Conservation (phyloP, 1,140 invertebrate genomes). For the Monochamus saltuarius region DNA sequence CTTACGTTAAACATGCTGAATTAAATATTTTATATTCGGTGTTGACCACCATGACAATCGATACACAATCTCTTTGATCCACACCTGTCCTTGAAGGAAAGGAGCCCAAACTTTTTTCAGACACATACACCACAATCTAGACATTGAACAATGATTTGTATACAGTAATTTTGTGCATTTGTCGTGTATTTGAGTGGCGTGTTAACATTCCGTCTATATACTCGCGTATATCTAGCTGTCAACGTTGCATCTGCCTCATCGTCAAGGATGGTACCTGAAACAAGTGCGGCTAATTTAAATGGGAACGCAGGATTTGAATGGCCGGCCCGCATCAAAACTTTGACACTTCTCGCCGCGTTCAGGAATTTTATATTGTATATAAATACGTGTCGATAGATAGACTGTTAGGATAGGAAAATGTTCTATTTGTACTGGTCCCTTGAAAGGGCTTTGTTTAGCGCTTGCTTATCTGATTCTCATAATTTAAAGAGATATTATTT, state of each 20-base stretch:
- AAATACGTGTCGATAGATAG: not conserved
- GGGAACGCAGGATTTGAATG: constrained; percentile 24
- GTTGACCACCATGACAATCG: not conserved
- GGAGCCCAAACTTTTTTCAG: constrained; percentile 2
- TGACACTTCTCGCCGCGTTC: constrained; percentile 18
- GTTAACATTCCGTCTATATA: not conserved
- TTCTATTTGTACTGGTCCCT: too few species aligned
- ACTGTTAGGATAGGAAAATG: not conserved
- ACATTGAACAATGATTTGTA: constrained; percentile 20
- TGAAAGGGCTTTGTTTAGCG: too few species aligned
- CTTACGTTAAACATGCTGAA: not conserved
- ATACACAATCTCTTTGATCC: not conserved
- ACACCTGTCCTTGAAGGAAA: not conserved
- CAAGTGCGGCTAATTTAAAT: constrained; percentile 36
- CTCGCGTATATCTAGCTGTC: not conserved
- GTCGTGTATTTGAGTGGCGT: constrained; percentile 11
- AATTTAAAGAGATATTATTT: too few species aligned
- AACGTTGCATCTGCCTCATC: not conserved
- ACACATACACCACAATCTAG: constrained; percentile 37
- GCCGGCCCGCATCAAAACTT: constrained; percentile 25
- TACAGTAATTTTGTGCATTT: constrained; percentile 35
- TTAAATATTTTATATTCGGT: not conserved
- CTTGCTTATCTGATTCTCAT: too few species aligned
- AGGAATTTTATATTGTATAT: not conserved
- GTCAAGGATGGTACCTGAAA: constrained; percentile 28